Evolutionary conservation across 2,888 invertebrate species (phyloP).

Genomic region (Dasypogon diadema): DNA sequence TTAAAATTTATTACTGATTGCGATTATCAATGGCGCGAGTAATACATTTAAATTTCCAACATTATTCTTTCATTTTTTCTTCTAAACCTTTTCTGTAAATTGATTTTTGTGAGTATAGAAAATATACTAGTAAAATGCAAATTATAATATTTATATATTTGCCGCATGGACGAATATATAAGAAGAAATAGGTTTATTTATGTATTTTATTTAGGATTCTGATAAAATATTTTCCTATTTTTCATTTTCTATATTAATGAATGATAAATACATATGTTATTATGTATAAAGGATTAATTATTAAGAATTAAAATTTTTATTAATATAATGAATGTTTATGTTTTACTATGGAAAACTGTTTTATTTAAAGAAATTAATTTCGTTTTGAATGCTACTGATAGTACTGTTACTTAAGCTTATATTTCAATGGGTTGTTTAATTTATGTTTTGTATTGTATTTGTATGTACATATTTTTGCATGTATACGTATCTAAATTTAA

Average conservation of each 20-base stretch:
- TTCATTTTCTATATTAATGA: constrained; percentile 39
- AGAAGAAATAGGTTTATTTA: constrained; percentile 34
- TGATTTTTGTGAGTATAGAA: constrained; percentile 31
- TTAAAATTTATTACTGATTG: background rate
- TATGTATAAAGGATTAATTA: constrained; percentile 50
- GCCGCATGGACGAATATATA: constrained; percentile 31
- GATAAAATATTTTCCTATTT: constrained; percentile 38
- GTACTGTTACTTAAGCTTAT: background rate
- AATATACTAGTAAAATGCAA: constrained; percentile 15
- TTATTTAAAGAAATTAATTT: constrained; percentile 11
- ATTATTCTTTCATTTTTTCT: background rate
- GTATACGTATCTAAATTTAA: no score
- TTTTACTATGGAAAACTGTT: constrained; percentile 36
- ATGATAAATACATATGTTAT: constrained; percentile 45
- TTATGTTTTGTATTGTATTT: background rate
- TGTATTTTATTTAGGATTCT: constrained; percentile 44
- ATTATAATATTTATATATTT: constrained; percentile 42
- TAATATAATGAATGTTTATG: constrained; percentile 44
- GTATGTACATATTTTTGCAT: background rate
- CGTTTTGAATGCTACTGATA: background rate
- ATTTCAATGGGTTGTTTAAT: no score
- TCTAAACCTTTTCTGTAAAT: constrained; percentile 15
- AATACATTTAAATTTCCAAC: background rate
- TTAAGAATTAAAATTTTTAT: constrained; percentile 48
- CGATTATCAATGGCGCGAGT: background rate